Evolutionary conservation across 2,888 invertebrate genomes (phyloP), one percentile per base, ranked within the genome.

Genomic region (Phytoseiulus persimilis): DNA sequence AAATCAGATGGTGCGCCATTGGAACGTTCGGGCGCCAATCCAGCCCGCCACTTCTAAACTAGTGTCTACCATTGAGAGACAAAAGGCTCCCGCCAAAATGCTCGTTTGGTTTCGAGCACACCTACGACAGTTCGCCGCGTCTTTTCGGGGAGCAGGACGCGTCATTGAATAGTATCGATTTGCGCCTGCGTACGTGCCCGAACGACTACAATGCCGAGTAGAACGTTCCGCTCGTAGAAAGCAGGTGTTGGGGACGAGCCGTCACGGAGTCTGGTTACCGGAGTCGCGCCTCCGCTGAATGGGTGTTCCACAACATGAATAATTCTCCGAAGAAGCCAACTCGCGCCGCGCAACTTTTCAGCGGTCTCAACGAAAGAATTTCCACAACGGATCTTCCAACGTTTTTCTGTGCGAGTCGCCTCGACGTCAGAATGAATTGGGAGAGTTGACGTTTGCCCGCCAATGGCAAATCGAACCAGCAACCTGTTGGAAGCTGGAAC

Each of bases 1-100:
- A 65, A 65, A 65, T 65, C 65, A 65, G 65, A 65, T 65, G 65
- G 65, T 65, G 65, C 65, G 65, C 65, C 65, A 65, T 65, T 65
- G 65, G 65, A 65, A 65, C 65, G 65, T 65, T 65, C 65, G 65
- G 65, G 65, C 65, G 65, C 65, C 65, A 65, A 65, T 65, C 65
- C 65, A 65, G 65, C 65, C 65, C 65, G 65, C 65, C 65, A 65
- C 65, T 65, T 65, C 65, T 65, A 65, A 65, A 65, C 65, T 65
- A 65, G 65, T 65, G 18, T 65, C 65, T 65, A 65, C 65, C 65
- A 65, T 65, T 65, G 65, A 65, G 65, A 65, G 65, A 65, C 65
- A 65, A 65, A 65, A 65, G 65, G 65, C 9, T 65, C 65, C 65
- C 65, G 65, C 65, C 65, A 65, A 65, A 65, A 65, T 65, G 65